Evolutionary conservation across 2,113 vertebrate genomes (phyloP).

Genomic region (Redunca redunca): DNA sequence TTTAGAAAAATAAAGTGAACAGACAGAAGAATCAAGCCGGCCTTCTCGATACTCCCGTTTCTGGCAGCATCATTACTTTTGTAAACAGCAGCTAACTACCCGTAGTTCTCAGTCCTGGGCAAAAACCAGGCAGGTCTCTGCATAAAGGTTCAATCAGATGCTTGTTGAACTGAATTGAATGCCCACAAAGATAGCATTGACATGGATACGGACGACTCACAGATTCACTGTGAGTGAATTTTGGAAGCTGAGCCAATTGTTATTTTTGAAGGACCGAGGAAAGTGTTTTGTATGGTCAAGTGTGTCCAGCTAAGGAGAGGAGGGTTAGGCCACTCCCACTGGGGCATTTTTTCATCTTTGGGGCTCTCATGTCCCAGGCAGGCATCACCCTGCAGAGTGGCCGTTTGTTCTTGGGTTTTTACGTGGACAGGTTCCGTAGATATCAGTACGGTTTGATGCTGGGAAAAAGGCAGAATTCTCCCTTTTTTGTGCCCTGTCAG

Average conservation of each 20-base stretch:
- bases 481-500: neutral
- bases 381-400: neutral
- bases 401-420: neutral
- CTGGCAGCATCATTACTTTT: neutral
- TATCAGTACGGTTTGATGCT: neutral
- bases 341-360: neutral
- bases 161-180: constrained; percentile 34
- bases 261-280: neutral
- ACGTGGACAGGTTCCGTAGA: neutral
- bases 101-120: neutral
- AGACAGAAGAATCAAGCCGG: neutral
- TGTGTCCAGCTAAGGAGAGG: neutral
- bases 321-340: accelerated
- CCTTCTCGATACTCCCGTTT: neutral
- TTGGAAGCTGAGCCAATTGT: neutral
- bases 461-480: neutral
- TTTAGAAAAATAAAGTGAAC: neutral
- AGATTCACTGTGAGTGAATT: constrained; percentile 1
- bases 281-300: neutral
- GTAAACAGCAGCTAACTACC: neutral
- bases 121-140: neutral
- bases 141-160: neutral
- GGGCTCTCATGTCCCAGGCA: neutral
- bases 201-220: neutral
- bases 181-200: neutral